Evolutionary conservation across 1,140 invertebrate species (phyloP).

Genomic region (Xylocopa sonorina): DNA sequence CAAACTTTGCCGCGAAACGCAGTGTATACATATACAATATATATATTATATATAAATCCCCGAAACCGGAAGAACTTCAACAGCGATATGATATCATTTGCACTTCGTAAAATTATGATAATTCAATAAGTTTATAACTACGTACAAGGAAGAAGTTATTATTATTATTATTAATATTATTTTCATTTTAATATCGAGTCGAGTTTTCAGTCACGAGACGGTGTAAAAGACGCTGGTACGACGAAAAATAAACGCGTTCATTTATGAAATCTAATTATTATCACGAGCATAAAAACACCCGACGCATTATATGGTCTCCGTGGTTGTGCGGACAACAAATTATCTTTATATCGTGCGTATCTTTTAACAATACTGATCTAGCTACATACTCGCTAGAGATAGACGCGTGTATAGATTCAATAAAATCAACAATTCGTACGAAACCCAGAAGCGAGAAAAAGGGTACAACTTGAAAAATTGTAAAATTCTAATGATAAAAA

Average conservation of each 20-base stretch:
- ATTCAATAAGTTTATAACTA: slow-evolving; percentile 41
- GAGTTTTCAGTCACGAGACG: slow-evolving; percentile 21
- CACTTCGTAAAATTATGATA: slow-evolving; percentile 51
- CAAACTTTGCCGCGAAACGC: slow-evolving; percentile 34
- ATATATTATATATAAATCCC: slow-evolving; percentile 48
- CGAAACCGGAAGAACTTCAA: slow-evolving; percentile 59
- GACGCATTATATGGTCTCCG: slow-evolving; percentile 32
- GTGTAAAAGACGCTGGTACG: slow-evolving; percentile 33
- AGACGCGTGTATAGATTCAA: background rate
- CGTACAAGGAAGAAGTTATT: slow-evolving; percentile 26
- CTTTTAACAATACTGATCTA: slow-evolving; percentile 46
- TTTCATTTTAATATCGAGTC: slow-evolving; percentile 17
- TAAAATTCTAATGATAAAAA: slow-evolving; percentile 45
- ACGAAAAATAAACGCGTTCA: slow-evolving; percentile 51
- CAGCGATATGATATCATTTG: slow-evolving; percentile 59
- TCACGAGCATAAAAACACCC: slow-evolving; percentile 35
- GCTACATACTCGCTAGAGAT: slow-evolving; percentile 7
- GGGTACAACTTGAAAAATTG: slow-evolving; percentile 53
- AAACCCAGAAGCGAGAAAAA: slow-evolving; percentile 27
- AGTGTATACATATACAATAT: slow-evolving; percentile 52
- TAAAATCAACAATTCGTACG: slow-evolving; percentile 2
- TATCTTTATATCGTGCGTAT: slow-evolving; percentile 27
- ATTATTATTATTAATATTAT: background rate
- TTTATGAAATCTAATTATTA: slow-evolving; percentile 51
- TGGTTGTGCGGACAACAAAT: slow-evolving; percentile 47